Percentiles rank a stretch among this genome's conserved stretches.
These are phyloP conservation scores for Acanthacorydalis orientalis DNA, from an alignment of 2,888 invertebrate genomes.

Conservation along the genomic window DNA sequence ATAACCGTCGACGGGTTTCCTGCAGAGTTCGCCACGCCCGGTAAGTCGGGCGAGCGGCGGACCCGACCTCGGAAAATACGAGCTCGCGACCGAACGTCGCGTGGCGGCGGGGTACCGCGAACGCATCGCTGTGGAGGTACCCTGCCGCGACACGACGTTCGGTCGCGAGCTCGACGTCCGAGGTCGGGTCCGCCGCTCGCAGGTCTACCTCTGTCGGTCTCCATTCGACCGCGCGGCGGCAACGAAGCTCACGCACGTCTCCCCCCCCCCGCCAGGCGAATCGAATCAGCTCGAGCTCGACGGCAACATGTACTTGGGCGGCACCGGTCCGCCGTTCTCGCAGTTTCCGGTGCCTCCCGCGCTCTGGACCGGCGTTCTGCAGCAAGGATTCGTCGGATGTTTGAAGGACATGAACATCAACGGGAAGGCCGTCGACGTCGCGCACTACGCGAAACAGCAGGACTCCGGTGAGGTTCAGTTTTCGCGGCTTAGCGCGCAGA, in stretches of 20 bases:
- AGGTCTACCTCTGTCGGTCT: no score
- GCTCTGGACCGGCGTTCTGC: constrained; percentile 77
- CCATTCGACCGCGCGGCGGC: no score
- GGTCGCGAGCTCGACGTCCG: no score
- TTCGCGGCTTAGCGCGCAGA: no score
- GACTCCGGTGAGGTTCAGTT: constrained; percentile 52
- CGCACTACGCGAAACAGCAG: constrained; percentile 75
- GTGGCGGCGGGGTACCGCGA: constrained; percentile 77
- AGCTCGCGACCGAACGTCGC: constrained; percentile 77
- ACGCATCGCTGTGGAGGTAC: no score
- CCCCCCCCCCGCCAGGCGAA: constrained; percentile 40
- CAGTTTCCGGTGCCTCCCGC: constrained; percentile 64
- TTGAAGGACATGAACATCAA: constrained; percentile 78
- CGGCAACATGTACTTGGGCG: constrained; percentile 77
- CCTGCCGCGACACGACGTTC: no score
- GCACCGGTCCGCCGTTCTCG: constrained; percentile 65
- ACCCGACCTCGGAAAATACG: constrained; percentile 56
- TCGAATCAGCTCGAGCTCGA: constrained; percentile 78
- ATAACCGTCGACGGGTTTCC: constrained; percentile 79
- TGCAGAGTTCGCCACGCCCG: constrained; percentile 77
- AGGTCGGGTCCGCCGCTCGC: no score
- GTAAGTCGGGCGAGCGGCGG: constrained; percentile 57
- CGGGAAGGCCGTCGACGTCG: constrained; percentile 74
- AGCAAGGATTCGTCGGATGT: constrained; percentile 88
- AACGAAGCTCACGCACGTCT: no score